Base-by-base conservation (phyloP, 2,888 invertebrate genomes). In the Leucania comma region DNA sequence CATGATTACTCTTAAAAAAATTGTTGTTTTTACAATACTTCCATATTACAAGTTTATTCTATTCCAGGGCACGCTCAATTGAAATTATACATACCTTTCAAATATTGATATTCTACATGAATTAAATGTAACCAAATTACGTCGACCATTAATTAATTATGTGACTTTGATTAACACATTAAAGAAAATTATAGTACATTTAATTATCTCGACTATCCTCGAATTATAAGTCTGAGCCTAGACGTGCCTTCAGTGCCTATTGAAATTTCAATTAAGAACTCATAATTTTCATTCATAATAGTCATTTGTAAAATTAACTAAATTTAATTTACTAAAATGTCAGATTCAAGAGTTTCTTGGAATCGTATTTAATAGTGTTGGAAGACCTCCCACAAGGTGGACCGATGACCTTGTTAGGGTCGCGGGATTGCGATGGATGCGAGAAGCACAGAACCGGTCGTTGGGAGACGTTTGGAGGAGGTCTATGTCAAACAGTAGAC, bases 171-270 rank as follows among this genome's bases (percentile, higher is more conserved):
- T 51, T 46, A 65, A 72, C 53, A 38, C 26, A 24, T 63, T 64
- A 14, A 50, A 32, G 10, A 42, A 32, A 53, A 35, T 46, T 20
- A 14, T 8, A 14, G 50, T 46, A 24, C 24, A 61, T 60, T 56
- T 1, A 71, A 71, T 78, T 61, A 72, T 57, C 61, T 72, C 22
- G 10, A 48, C 35, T 48, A 26, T 20, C 35, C 29, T 35, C 12
- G 50, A 6, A 14, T 26, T 48, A 64, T 29, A 14, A 61, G 9
- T 51, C 3, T 51, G 24, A 51, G 24, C 12, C 9, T 26, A 56
- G n/a, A 26, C n/a, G 42, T 35, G 14, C 8, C 14, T 51, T 9
- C 20, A 57, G 17, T 24, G 14, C n/a, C 38, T 29, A 46, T 32
- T 78, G 10, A 78, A 50, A 62, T 46, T 46, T 26, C 12, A 63